These are phyloP conservation scores for Sciurus vulgaris DNA, from an alignment of 2,797 vertebrate genomes.

Conservation along the genomic window DNA sequence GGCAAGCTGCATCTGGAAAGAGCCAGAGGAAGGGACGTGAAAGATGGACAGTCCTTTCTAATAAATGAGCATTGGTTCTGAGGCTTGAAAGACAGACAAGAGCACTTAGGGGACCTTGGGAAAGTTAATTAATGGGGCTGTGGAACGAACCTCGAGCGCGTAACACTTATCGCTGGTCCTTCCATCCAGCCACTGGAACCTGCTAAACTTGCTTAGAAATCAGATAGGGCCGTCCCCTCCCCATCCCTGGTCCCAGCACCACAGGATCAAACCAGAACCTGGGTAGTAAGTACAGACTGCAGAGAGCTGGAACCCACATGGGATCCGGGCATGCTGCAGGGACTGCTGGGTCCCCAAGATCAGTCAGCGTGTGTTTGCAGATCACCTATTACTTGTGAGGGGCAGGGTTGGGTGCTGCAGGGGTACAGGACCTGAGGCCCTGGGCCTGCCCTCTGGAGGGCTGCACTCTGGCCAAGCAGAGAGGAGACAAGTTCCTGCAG, in stretches of 20 bases:
- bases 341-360: neutral
- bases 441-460: neutral
- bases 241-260: neutral
- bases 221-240: neutral
- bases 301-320: neutral
- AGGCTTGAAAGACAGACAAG: constrained; percentile 19
- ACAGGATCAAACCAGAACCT: neutral
- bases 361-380: neutral
- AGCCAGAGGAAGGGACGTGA: neutral
- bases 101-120: constrained; percentile 53
- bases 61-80: neutral
- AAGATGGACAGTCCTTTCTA: neutral
- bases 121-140: constrained; percentile 61
- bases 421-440: rapidly evolving
- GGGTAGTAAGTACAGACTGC: neutral
- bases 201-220: constrained; percentile 22
- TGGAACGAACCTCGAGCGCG: neutral
- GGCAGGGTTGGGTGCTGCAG: neutral
- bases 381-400: rapidly evolving
- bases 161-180: neutral
- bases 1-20: neutral
- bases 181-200: neutral
- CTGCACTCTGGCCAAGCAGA: neutral
- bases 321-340: neutral
- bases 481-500: neutral